Evolutionary conservation across 2,113 vertebrate species (phyloP).

Genomic region (Phocoena sinus): DNA sequence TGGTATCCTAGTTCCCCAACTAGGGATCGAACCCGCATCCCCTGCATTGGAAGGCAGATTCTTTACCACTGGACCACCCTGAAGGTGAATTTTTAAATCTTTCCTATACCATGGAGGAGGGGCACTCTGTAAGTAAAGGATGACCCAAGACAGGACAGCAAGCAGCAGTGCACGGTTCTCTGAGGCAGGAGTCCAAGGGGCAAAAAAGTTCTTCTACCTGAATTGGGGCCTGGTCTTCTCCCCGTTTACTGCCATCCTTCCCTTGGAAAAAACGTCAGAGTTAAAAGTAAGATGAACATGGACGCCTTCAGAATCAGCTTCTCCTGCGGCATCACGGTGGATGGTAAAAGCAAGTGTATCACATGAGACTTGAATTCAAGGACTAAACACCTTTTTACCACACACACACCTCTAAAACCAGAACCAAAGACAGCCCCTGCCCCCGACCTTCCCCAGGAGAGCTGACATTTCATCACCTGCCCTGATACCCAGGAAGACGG

Average conservation of each 20-base stretch:
- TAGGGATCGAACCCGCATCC: too few species aligned
- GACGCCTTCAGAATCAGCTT: accelerated
- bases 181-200: not conserved
- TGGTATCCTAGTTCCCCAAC: too few species aligned
- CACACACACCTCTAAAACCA: accelerated
- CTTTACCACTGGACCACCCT: too few species aligned
- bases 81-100: too few species aligned
- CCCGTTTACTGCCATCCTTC: accelerated
- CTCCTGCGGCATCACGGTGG: not conserved
- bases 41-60: too few species aligned
- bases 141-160: too few species aligned
- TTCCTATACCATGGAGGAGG: too few species aligned
- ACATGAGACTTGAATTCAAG: accelerated
- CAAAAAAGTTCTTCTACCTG: too few species aligned
- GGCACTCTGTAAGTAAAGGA: too few species aligned
- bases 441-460: accelerated
- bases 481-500: accelerated
- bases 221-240: accelerated
- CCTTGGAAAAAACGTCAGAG: accelerated
- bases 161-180: accelerated
- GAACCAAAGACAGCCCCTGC: too few species aligned
- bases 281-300: accelerated
- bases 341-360: accelerated
- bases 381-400: too few species aligned
- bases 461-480: accelerated